Conservation (phyloP, 2,113 vertebrate species). For the Hiodon tergisus region DNA sequence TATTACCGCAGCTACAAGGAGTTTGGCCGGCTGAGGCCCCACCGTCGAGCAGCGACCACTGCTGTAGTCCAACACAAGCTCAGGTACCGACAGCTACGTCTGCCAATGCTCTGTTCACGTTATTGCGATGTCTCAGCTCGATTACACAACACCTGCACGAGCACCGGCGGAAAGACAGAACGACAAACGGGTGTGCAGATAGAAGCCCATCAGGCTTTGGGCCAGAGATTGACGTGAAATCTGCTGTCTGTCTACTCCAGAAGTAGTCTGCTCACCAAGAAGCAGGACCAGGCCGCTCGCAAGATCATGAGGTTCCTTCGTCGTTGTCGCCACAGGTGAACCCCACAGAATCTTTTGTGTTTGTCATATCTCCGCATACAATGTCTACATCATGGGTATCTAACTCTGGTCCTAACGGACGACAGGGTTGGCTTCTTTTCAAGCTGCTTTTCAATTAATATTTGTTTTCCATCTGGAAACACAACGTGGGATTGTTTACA, state of each 20-base stretch:
- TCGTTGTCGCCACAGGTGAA: conserved; percentile 96
- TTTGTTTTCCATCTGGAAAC: too few relatives aligned
- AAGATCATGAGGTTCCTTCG: conserved; percentile 99
- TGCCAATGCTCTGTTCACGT: too few relatives aligned
- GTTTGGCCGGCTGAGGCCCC: conserved; percentile 79
- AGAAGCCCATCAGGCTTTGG: neutral
- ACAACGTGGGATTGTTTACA: too few relatives aligned
- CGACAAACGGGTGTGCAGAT: neutral
- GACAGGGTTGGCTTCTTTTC: too few relatives aligned
- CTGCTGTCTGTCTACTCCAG: conserved; percentile 54
- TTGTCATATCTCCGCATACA: too few relatives aligned
- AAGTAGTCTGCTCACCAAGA: conserved; percentile 96
- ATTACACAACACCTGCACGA: neutral
- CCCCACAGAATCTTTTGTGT: neutral
- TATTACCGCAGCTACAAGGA: conserved; percentile 95
- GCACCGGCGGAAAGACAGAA: neutral
- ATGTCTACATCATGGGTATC: too few relatives aligned
- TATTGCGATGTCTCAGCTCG: neutral
- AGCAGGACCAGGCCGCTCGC: conserved; percentile 97
- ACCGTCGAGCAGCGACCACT: conserved; percentile 70
- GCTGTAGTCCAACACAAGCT: conserved; percentile 77
- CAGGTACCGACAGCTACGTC: conserved; percentile 46
- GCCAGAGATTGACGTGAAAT: neutral
- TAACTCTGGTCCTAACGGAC: too few relatives aligned
- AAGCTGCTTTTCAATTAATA: too few relatives aligned